Evolutionary conservation across 2,888 invertebrate species (phyloP), one percentile per base, ranked within the genome.

Genomic region (Lasioglossum zephyrum): DNA sequence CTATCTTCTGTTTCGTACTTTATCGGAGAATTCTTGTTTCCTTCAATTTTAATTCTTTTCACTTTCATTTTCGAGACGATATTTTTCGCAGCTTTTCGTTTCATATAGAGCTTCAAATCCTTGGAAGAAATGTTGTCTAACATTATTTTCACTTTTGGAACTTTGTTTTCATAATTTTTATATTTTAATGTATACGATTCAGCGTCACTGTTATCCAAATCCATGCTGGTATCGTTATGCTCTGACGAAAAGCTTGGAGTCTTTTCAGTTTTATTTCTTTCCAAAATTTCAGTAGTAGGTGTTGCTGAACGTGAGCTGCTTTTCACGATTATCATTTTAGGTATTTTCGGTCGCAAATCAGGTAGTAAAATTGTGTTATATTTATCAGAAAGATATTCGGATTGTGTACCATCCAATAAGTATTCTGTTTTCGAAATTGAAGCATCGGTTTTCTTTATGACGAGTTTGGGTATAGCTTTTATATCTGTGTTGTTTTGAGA

Each of bases 291-390:
- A 44, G 93, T 87, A 1, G 92, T 93, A n/a, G 95, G 95, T 0
- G 95, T 95, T 11, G 88, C 91, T 2, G 95, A 94, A 49, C 95
- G 92, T 26, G 94, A 95, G 81, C 90, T 92, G 0, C 90, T 93
- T 39, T 95, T 95, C 47, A 93, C 90, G 73, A 95, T 95, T 73
- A 95, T 94, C 94, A 95, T 95, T 84, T 95, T 95, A 69, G 95
- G 95, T 90, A 95, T 95, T 81, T 95, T 95, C 3, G 93, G 94
- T 77, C 93, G 92, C 6, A 79, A 75, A 11, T 81, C 87, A 0
- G 80, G 69, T 2, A 75, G 53, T 6, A 82, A 74, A 41, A 87
- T 82, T 8, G 79, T 22, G n/a, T 79, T 87, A 47, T 79, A 82
- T 16, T 8, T 76, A n/a, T 82, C 57, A 8, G 44, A 41, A 22